Base-by-base conservation (phyloP, 2,888 invertebrate genomes). In the Corythucha ciliata region DNA sequence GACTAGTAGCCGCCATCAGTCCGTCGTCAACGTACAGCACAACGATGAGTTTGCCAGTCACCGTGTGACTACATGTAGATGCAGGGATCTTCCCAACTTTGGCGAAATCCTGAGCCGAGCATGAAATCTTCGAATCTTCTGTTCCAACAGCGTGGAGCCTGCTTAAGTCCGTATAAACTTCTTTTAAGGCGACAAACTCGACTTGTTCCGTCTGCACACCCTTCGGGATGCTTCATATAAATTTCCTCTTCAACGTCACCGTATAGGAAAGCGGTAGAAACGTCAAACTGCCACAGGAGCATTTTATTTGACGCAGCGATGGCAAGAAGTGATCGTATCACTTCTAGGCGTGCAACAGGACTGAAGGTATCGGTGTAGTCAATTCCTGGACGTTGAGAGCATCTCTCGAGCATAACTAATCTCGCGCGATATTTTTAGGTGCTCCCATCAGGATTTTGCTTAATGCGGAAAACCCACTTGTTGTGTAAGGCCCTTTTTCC, bases 401-500 rank as follows among this genome's bases (percentile, higher is more conserved):
- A 39, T 12, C 40, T 24, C 22, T 39, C 4, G n/a, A n/a, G n/a
- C 7, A 39, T 18, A 4, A 39, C 40, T 6, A 39, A 12, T 10
- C 40, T 6, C 20, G 40, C 40, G 8, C 20, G 7, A 18, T 39
- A 39, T 39, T n/a, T 4, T 5, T 39, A 7, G 18, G n/a, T 18
- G 8, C 4, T 39, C 4, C 40, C 21, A 20, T 48, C 48, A 6
- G 48, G 48, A 20, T 37, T 7, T 4, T 26, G 37, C 39, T 48
- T 48, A 14, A 25, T 25, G 12, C 37, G 36, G 26, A 37, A 48
- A 16, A 36, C 48, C 47, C 47, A 47, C 24, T 34, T 20, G 16
- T 34, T 47, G n/a, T 47, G 20, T 12, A 47, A 21, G 24, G 36
- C 36, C 4, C 14, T 22, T 34, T 47, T 47, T 47, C 47, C 47